Base-by-base conservation (phyloP, 2,888 invertebrate species). In the Heliconius cydno region DNA sequence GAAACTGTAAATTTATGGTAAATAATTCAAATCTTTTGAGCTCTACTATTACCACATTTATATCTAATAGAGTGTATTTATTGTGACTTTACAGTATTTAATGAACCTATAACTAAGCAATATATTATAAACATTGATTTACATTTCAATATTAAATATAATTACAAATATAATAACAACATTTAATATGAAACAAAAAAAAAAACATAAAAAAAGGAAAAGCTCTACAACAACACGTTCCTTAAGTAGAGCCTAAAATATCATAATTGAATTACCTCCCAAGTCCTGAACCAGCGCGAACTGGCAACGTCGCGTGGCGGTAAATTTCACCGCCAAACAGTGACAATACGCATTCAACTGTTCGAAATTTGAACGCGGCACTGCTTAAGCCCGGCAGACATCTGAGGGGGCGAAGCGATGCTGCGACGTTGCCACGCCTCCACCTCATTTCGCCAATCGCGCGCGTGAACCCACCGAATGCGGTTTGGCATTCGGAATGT, bases 311-410 rank as follows among this genome's bases (percentile, higher is more conserved):
- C 90, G 91, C 92, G 87, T 85, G 83, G 81, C 89, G 90, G 90
- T 86, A 87, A 86, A 87, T 85, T 88, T 87, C 89, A 88, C 89
- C 90, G 92, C 89, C 90, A 90, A 89, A 90, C 91, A 87, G 91
- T 91, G 89, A 90, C 91, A 92, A 92, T 89, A 90, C 92, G 92
- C 91, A 93, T 94, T 92, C 92, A 93, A 93, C 94, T 94, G 94
- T 93, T 93, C 88, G 91, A 88, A 90, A 88, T 88, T 90, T 87
- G 87, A 88, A 88, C 92, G 88, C 92, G 91, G 90, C 86, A 93
- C 94, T 94, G 93, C 88, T 88, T 86, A 85, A 87, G 86, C 83
- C 86, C 88, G 88, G 89, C 88, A 83, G 91, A 91, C 91, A 89
- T 91, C 91, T 90, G 91, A 90, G 89, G 89, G 91, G 90, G 88